Evolutionary conservation across 1,140 invertebrate species (phyloP).

Genomic region (Calosoma granatense): DNA sequence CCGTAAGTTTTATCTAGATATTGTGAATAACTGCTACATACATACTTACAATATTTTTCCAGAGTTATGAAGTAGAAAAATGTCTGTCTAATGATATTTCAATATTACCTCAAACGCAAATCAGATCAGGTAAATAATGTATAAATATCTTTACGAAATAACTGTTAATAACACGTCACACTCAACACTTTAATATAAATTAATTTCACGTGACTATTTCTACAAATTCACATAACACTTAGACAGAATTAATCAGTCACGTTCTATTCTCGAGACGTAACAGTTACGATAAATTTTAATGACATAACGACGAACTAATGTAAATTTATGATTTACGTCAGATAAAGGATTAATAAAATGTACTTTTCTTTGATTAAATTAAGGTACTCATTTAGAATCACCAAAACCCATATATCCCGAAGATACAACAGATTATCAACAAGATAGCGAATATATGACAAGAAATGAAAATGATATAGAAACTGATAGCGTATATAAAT

Average conservation of each 20-base stretch:
- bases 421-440: not conserved
- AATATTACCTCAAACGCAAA: too few species aligned
- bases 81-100: not conserved
- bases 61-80: not conserved
- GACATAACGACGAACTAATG: too few species aligned
- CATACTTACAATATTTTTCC: not conserved
- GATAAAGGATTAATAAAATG: too few species aligned
- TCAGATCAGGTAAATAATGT: too few species aligned
- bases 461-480: not conserved
- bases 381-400: not conserved
- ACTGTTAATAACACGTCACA: too few species aligned
- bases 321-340: too few species aligned
- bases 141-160: not conserved
- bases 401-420: not conserved
- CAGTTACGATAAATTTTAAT: too few species aligned
- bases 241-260: too few species aligned
- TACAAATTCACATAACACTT: too few species aligned
- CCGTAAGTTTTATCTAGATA: slow-evolving; percentile 15
- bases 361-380: not conserved
- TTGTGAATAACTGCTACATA: not conserved
- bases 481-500: not conserved
- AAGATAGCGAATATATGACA: not conserved
- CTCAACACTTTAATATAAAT: too few species aligned
- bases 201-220: too few species aligned
- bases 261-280: too few species aligned